phyloP scores from a whole-genome alignment of 2,113 vertebrate species.

The Diphyllodes magnificus region DNA sequence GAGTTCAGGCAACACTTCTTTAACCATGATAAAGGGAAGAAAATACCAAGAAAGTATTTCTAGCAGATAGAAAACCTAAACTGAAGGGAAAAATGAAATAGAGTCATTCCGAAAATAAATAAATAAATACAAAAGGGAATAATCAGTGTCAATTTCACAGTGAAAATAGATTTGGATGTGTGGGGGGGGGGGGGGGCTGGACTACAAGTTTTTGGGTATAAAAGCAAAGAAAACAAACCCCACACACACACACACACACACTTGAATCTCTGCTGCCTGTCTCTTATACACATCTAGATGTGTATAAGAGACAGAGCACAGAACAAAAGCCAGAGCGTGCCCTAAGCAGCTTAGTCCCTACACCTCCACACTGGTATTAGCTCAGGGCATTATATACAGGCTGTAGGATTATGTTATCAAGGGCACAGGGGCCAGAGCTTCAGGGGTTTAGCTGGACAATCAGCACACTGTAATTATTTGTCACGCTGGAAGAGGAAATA shows the following conservation, averaged over 20 bases:
- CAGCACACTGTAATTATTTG: neutral
- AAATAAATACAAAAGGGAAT: neutral
- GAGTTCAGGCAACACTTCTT: neutral
- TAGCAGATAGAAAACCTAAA: neutral
- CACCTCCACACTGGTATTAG: neutral
- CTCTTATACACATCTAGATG: no score
- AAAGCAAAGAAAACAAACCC: no score
- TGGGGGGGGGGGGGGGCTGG: accelerated
- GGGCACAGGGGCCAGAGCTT: neutral
- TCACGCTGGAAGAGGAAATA: neutral
- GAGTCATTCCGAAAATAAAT: neutral
- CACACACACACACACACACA: accelerated
- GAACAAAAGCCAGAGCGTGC: neutral
- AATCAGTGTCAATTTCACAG: neutral
- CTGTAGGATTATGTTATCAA: neutral
- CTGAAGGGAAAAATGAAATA: neutral
- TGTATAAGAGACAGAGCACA: no score
- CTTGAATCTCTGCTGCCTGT: neutral
- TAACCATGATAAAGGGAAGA: neutral
- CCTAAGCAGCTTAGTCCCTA: neutral
- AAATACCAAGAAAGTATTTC: neutral
- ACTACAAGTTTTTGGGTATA: neutral
- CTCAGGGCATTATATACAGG: neutral
- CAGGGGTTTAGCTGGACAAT: neutral
- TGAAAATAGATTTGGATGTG: neutral